phyloP scores from a whole-genome alignment of 2,113 vertebrate species.

The Scytalopus superciliaris region DNA sequence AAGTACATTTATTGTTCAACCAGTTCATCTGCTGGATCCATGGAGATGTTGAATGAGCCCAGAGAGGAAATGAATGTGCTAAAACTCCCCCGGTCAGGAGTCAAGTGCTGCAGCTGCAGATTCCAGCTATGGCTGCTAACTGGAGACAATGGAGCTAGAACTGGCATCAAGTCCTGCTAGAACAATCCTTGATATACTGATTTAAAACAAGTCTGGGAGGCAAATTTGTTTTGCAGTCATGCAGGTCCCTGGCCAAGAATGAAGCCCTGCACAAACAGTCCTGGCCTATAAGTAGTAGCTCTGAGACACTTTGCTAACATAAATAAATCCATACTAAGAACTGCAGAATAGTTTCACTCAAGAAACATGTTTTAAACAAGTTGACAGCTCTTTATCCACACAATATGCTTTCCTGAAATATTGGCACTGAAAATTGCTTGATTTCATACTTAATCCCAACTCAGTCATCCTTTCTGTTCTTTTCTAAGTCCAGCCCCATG shows the following conservation, averaged over 20 bases:
- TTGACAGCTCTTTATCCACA: neutral
- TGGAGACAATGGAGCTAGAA: neutral
- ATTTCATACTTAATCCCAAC: neutral
- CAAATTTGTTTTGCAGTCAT: neutral
- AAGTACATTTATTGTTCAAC: neutral
- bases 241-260: neutral
- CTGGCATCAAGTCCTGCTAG: neutral
- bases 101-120: neutral
- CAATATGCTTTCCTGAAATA: neutral
- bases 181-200: neutral
- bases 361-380: neutral
- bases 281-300: neutral
- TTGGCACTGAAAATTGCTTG: neutral
- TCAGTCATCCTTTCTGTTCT: neutral
- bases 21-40: neutral
- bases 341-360: neutral
- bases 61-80: neutral
- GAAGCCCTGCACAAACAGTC: neutral
- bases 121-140: neutral
- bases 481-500: neutral
- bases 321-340: neutral
- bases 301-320: neutral
- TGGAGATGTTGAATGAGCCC: rapidly evolving
- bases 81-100: neutral
- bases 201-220: neutral